Evolutionary conservation across 2,888 invertebrate genomes (phyloP), one percentile per base, ranked within the genome.

Genomic region (Drosophila cracens): DNA sequence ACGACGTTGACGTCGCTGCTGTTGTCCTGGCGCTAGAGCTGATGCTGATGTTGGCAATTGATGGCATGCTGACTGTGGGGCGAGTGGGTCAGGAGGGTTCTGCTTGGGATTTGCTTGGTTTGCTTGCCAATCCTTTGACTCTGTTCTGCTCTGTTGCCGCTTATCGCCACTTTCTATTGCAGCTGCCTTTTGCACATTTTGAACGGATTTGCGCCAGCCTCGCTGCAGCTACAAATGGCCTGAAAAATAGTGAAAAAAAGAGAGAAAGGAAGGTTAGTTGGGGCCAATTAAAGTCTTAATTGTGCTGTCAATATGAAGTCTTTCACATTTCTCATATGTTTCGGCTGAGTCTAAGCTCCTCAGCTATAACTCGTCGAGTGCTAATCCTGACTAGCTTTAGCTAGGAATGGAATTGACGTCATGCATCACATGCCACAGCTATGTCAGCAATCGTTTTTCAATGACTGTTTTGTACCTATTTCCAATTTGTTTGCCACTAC

Each of bases 391-490:
- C 63, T 46, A 67, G 59, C 43, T 57, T 36, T 27, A 53, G 31
- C 61, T 36, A 31, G 31, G 11, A 25, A 7, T 27, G 48, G 49
- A 36, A 59, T 38, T 53, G 61, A 40, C 40, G 65, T 79, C 74
- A 82, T 69, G 75, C 74, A 79, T 76, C 79, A 74, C 57, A 82
- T 79, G 83, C 81, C 71, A 82, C 21, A 53, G 74, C 76, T 62
- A 71, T 67, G 85, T 85, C 85, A 85, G 85, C 87, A 85, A 85
- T 83, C 87, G 85, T 85, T 85, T 77, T 83, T 85, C 87, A 84
- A 81, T 87, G 85, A 79, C 85, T 84, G 79, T 81, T 75, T 75
- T 71, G 58, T 81, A 85, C 81, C 83, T 82, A 85, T 85, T 87
- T 85, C 74, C 85, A 85, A 85, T 85, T 85, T 87, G 85, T 87